These are phyloP conservation scores for Orycteropus afer DNA, from an alignment of 2,113 vertebrate species.

Conservation along the genomic window DNA sequence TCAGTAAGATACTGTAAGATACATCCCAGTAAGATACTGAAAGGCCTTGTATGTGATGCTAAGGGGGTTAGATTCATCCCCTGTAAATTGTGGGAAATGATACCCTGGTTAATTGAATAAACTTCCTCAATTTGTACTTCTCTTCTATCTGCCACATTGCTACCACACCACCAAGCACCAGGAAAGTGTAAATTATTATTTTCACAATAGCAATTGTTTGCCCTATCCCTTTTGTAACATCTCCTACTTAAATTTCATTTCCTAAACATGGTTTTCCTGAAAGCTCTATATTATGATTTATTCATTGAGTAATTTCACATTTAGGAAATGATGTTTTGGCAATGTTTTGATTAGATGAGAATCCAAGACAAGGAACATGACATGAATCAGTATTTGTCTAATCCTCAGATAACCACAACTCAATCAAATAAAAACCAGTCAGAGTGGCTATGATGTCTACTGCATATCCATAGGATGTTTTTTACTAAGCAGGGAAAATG, in stretches of 20 bases:
- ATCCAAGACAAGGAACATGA: constrained; percentile 53
- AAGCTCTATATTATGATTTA: constrained; percentile 75
- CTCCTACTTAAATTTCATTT: constrained; percentile 73
- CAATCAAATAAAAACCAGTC: constrained; percentile 49
- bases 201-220: constrained; percentile 1
- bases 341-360: constrained; percentile 77
- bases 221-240: constrained; percentile 45
- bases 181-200: constrained; percentile 20
- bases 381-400: constrained; percentile 70
- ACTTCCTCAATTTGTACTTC: not conserved
- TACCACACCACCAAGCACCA: not conserved
- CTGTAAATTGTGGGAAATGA: not conserved
- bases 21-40: constrained; percentile 13
- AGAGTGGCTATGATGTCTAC: not conserved
- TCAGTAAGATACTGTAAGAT: constrained; percentile 13
- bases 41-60: not conserved
- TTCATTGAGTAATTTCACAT: constrained; percentile 72
- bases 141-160: not conserved
- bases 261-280: constrained; percentile 64
- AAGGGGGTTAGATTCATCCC: not conserved
- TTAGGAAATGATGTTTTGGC: constrained; percentile 67
- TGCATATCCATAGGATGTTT: not conserved
- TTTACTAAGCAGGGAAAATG: constrained; percentile 2
- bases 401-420: constrained; percentile 64
- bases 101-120: not conserved